Evolutionary conservation across 1,140 invertebrate species (phyloP), one percentile per base, ranked within the genome.

Genomic region (Nasonia giraulti): DNA sequence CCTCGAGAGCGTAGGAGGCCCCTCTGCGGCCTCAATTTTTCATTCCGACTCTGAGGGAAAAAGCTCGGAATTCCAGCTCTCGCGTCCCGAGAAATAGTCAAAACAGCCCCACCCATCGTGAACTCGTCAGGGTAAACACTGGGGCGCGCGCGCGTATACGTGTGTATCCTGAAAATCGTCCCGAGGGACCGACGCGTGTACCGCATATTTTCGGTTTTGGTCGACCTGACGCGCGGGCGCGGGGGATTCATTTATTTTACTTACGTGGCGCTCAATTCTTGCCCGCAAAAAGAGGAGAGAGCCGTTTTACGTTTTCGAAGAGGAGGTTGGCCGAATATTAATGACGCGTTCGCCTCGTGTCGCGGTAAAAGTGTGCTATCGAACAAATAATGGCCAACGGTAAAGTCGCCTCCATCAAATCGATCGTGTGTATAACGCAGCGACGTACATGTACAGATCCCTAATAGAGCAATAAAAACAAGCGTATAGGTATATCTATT

Each of bases 41-140:
- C 81, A 83, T 83, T 77, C 20, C 5, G 23, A 81, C 27, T 44
- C 40, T 17, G n/a, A 50, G n/a, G 79, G 78, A 37, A 20, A 33
- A 50, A 50, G 27, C 47, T 44, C 8, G 73, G 47, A 76, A 66
- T 82, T 74, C 27, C 69, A 62, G 40, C 40, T 20, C 50, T 27
- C 10, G 20, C 44, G 68, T 77, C 75, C 82, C 75, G 66, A 62
- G 75, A 83, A 83, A 83, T 50, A 79, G 82, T 84, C 82, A 84
- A 79, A 84, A 84, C 68, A 79, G 82, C 27, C 75, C 82, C 66
- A 71, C 82, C 82, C 82, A 79, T 55, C 66, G 75, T 78, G 75
- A 83, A 78, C 55, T 83, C 20, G 62, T 66, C 40, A 77, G 75
- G 37, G n/a, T 78, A 83, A 77, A 83, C 23, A 83, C 20, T 37